A percentile compares a stretch with the other conserved stretches of the same genome.
Conservation (phyloP, 2,888 invertebrate genomes). For the Falcaria lacertinaria region DNA sequence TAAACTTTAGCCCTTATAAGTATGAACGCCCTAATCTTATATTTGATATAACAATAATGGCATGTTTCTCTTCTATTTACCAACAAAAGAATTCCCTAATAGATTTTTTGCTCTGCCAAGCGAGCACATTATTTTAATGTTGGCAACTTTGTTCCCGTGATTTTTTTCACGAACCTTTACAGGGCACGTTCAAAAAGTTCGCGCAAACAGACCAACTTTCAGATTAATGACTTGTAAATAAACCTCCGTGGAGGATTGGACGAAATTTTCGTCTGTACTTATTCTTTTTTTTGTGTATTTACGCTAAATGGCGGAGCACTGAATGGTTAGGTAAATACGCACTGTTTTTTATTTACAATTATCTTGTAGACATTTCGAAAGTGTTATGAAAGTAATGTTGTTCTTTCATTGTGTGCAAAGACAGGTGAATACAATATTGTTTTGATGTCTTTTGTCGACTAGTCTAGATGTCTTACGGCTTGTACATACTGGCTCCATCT, state of each 20-base stretch:
- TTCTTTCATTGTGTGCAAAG: no score
- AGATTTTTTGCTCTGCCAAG: not conserved
- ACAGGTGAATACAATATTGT: no score
- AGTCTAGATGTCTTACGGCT: no score
- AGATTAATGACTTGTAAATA: conserved; percentile 29
- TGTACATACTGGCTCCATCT: no score
- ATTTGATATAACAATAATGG: no score
- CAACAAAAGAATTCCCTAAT: not conserved
- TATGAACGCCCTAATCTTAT: no score
- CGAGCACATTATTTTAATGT: conserved; percentile 14
- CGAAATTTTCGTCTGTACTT: not conserved
- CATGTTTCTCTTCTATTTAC: not conserved
- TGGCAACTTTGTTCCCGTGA: conserved; percentile 10
- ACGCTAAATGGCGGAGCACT: not conserved
- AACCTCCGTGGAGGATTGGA: conserved; percentile 13
- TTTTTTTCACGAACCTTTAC: conserved; percentile 9
- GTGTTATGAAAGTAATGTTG: no score
- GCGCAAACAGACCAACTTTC: conserved; percentile 16
- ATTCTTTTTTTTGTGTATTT: not conserved
- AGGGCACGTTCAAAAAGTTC: conserved; percentile 19
- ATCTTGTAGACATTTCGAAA: no score
- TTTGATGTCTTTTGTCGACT: no score
- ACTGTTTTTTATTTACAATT: not conserved
- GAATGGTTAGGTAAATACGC: not conserved
- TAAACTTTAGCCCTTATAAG: no score